Base-by-base conservation (phyloP, 23 tunicate genomes). In the Styela clava region DNA sequence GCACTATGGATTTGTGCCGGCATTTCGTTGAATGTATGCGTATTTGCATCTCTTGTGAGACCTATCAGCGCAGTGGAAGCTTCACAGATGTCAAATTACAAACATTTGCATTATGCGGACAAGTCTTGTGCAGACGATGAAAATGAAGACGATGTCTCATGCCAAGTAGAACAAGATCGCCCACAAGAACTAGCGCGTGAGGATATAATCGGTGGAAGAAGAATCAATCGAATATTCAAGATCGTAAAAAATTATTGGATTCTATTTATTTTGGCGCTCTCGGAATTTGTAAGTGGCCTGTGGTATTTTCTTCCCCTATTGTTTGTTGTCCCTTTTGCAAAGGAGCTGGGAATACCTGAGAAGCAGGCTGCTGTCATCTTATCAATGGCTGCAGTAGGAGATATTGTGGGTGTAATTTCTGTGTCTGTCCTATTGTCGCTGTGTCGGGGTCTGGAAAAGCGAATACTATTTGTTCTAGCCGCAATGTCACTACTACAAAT, bases 321-420 rank as follows among this genome's bases (percentile, higher is more conserved):
- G 22, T 87, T 56, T 65, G 32, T 87, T 5, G 86, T 82, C 27
- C 92, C 92, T 23, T 76, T 35, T 52, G 78, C 92, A 9, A 61
- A 63, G 35, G 25, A 67, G 3, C 30, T 31, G 16, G 86, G 74
- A 3, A 68, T 35, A 34, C n/a, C 83, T 21, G 74, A 34, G 52
- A 34, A 76, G 9, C 70, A 87, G 22, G 69, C 76, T 22, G 86
- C 86, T 26, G 2, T 87, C 32, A 30, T 87, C 22, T 35, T 87
- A 23, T 87, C 92, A 2, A 20, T 82, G 35, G 74, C 79, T 27
- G 69, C 92, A n/a, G 36, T 82, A 25, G 92, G 92, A 20, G 92
- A 87, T 33, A 74, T 87, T 67, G 36, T 82, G 1, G 74, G 85
- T 30, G 69, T 86, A 18, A 82, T 82, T 31, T 33, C 83, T 0